Evolutionary conservation across 2,113 vertebrate species (phyloP).

Genomic region (Meleagris gallopavo): DNA sequence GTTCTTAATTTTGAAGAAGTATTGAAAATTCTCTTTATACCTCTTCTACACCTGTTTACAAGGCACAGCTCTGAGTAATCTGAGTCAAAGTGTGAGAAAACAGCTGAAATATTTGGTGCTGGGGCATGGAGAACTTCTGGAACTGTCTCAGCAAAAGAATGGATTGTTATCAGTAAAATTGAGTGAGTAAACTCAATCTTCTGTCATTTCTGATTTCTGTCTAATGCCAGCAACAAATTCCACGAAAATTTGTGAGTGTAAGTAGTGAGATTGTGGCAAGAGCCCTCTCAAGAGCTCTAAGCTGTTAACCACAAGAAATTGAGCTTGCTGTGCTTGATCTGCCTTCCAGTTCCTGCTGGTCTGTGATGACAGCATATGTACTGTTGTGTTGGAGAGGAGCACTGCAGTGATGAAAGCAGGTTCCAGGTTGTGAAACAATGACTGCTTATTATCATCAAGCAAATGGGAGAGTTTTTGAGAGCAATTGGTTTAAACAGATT

Average conservation of each 20-base stretch:
- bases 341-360: neutral
- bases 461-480: neutral
- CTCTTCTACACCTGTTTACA: neutral
- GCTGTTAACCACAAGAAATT: too few species aligned
- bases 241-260: neutral
- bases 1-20: too few species aligned
- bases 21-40: neutral
- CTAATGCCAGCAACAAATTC: neutral
- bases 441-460: neutral
- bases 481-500: neutral
- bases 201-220: neutral
- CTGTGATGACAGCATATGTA: fast-evolving
- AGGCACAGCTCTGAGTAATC: neutral
- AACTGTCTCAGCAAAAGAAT: neutral
- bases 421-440: neutral
- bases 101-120: neutral
- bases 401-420: neutral
- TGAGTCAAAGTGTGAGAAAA: neutral
- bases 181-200: neutral
- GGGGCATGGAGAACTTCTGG: neutral
- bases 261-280: too few species aligned
- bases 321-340: neutral
- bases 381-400: neutral
- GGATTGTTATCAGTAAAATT: neutral
- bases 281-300: neutral